A percentile compares a stretch with the other conserved stretches of the same genome.
Conservation (phyloP, 2,797 vertebrate species). For the Macrochelys suwanniensis region DNA sequence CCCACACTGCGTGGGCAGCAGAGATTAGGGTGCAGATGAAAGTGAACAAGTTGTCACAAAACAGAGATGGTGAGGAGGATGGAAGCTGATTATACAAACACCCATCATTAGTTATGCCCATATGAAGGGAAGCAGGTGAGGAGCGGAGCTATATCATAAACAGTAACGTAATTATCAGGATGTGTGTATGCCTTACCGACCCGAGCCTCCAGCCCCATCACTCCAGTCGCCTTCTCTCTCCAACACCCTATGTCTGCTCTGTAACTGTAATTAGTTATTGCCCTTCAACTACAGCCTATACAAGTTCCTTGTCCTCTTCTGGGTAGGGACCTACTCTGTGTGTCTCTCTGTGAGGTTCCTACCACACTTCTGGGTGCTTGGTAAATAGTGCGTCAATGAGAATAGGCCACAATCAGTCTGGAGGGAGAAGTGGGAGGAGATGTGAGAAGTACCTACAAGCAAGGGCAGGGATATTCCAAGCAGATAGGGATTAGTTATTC, state of each 20-base stretch:
- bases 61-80: not conserved
- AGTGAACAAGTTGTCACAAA: not conserved
- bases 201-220: accelerated
- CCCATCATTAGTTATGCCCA: not conserved
- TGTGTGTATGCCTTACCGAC: accelerated
- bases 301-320: not conserved
- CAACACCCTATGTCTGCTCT: not conserved
- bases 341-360: not conserved
- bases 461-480: accelerated
- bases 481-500: not conserved
- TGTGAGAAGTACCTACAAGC: not conserved
- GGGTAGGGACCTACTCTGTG: not conserved
- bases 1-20: not conserved
- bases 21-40: not conserved
- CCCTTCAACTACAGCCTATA: not conserved
- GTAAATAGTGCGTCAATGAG: not conserved
- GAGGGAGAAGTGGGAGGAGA: not conserved
- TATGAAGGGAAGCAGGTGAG: not conserved
- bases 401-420: not conserved
- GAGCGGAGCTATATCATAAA: not conserved
- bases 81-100: not conserved
- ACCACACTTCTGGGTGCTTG: not conserved
- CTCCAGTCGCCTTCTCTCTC: accelerated
- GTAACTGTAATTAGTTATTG: not conserved
- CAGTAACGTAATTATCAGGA: not conserved